These are phyloP conservation scores for Bombus superbus DNA, from an alignment of 1,140 invertebrate genomes.

Conservation along the genomic window DNA sequence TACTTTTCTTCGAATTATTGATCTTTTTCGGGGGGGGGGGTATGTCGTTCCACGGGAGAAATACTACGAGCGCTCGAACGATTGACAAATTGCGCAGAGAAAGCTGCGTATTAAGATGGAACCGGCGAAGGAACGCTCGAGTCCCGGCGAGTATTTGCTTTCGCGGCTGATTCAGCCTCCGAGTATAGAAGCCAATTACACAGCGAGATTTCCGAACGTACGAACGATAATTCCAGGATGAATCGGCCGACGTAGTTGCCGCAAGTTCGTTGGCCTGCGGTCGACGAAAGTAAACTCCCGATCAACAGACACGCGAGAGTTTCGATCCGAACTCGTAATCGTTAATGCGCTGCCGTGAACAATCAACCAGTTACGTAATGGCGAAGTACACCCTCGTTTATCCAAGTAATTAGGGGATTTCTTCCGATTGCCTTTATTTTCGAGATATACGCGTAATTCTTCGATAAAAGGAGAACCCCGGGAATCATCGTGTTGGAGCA, in stretches of 20 bases:
- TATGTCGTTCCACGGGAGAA: not conserved
- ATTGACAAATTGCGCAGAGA: not conserved
- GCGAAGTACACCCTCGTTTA: not conserved
- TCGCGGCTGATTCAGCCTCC: not conserved
- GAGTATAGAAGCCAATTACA: conserved; percentile 31
- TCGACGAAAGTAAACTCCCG: conserved; percentile 30
- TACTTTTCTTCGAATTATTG: not conserved
- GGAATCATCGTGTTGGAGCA: no score
- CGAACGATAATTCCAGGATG: conserved; percentile 23
- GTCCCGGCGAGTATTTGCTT: conserved; percentile 1
- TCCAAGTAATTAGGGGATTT: accelerated
- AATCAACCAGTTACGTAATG: conserved; percentile 1
- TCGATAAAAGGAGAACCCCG: no score
- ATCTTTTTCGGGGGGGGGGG: not conserved
- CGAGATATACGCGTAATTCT: no score
- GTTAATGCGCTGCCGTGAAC: not conserved
- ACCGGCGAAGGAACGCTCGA: not conserved
- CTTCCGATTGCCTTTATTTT: no score
- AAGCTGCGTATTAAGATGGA: not conserved
- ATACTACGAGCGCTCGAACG: not conserved
- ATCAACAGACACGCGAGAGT: not conserved
- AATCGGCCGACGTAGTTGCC: not conserved
- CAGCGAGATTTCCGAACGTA: conserved; percentile 19
- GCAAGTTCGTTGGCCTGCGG: conserved; percentile 17
- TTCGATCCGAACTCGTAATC: not conserved